phyloP scores from a whole-genome alignment of 2,888 invertebrate genomes.

The Tromatobia lineatoria region DNA sequence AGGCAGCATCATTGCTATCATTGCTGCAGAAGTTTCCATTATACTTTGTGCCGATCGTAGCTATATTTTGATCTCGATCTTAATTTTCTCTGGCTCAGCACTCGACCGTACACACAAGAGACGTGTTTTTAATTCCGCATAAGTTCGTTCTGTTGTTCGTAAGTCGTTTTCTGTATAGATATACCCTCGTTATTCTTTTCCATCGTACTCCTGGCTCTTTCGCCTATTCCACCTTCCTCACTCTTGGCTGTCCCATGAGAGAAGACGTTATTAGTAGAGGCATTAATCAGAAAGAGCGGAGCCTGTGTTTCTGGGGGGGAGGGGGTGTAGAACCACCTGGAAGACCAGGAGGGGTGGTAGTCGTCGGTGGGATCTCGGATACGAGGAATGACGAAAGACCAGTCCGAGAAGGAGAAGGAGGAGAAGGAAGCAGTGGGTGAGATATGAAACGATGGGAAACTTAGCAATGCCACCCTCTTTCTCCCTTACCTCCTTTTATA shows the following conservation, averaged over 20 bases:
- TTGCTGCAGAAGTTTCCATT: not conserved
- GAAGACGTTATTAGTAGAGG: conserved; percentile 84
- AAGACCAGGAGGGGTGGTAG: conserved; percentile 59
- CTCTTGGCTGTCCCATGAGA: conserved; percentile 77
- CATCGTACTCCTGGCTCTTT: not conserved
- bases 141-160: conserved; percentile 76
- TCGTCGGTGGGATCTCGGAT: conserved; percentile 46
- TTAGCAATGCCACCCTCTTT: conserved; percentile 57
- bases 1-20: no score
- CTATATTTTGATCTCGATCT: not conserved
- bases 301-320: conserved; percentile 71
- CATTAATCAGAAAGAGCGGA: conserved; percentile 81
- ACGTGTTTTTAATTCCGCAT: conserved; percentile 84
- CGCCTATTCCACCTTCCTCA: conserved; percentile 57
- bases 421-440: conserved; percentile 66
- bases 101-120: conserved; percentile 9
- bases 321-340: conserved; percentile 55
- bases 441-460: conserved; percentile 78
- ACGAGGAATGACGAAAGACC: conserved; percentile 64
- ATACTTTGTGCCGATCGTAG: not conserved
- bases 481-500: conserved; percentile 36
- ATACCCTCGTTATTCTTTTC: conserved; percentile 35
- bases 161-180: not conserved
- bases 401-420: conserved; percentile 69
- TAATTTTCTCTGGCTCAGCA: not conserved